Evolutionary conservation across 2,888 invertebrate genomes (phyloP).

Genomic region (Plebejus argus): DNA sequence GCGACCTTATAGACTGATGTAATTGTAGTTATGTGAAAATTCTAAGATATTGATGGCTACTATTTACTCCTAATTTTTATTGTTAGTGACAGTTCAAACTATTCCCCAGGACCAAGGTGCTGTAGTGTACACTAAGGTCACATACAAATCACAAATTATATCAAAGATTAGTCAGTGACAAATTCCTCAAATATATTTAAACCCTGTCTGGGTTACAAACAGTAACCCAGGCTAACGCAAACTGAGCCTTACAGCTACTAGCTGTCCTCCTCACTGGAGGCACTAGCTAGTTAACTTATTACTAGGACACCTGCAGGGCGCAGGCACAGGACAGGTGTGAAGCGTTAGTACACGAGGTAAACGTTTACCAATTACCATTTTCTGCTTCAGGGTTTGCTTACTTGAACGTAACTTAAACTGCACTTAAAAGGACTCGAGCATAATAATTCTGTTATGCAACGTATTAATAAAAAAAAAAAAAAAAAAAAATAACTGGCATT

Average conservation of each 20-base stretch:
- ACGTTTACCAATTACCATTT: background rate
- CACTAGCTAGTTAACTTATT: background rate
- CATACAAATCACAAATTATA: too few species aligned
- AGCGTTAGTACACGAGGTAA: background rate
- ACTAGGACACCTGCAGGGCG: background rate
- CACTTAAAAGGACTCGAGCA: background rate
- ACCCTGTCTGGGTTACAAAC: too few species aligned
- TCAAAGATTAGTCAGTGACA: too few species aligned
- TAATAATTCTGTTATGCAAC: background rate
- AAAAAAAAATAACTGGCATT: constrained; percentile 16
- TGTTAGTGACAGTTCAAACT: background rate
- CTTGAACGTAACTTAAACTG: background rate
- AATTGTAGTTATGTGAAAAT: background rate
- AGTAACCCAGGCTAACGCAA: background rate
- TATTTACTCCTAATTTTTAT: background rate
- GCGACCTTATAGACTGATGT: background rate
- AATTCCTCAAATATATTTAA: too few species aligned
- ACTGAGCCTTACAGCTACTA: too few species aligned
- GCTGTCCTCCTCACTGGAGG: background rate
- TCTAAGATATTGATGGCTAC: background rate
- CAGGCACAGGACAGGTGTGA: background rate
- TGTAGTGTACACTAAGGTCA: too few species aligned
- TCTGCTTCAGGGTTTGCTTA: background rate
- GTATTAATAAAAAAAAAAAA: too few species aligned
- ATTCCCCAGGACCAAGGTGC: too few species aligned